A percentile compares a stretch with the other conserved stretches of the same genome.
Evolutionary conservation across 2,888 invertebrate species (phyloP).

Genomic region (Phorcus lineatus): DNA sequence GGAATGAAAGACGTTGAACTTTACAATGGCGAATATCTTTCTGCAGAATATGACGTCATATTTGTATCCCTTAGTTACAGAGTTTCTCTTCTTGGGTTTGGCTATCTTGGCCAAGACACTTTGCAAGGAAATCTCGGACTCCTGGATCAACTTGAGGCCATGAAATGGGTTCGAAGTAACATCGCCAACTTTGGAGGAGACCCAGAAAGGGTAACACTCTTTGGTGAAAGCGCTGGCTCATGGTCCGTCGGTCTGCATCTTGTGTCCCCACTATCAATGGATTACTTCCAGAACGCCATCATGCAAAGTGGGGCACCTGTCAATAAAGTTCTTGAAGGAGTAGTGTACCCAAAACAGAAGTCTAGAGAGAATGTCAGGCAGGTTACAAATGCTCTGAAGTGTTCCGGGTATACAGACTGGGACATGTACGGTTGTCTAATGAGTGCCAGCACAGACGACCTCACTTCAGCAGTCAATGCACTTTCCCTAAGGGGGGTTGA

Average conservation of each 20-base stretch:
- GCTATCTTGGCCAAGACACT: neutral
- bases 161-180: neutral
- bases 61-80: neutral
- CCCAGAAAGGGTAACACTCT: neutral
- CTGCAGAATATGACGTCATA: neutral
- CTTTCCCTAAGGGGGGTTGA: neutral
- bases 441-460: neutral
- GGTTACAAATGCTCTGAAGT: neutral
- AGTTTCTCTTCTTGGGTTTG: neutral
- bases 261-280: neutral
- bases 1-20: neutral
- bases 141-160: neutral
- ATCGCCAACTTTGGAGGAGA: neutral
- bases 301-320: neutral
- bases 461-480: neutral
- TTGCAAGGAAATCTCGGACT: neutral
- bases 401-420: neutral
- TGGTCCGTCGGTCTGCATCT: neutral
- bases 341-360: no score
- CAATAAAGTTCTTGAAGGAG: no score
- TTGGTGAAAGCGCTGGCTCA: neutral
- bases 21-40: neutral
- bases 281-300: neutral
- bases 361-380: neutral
- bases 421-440: neutral